Evolutionary conservation across 2,113 vertebrate species (phyloP).

Genomic region (Solea solea): DNA sequence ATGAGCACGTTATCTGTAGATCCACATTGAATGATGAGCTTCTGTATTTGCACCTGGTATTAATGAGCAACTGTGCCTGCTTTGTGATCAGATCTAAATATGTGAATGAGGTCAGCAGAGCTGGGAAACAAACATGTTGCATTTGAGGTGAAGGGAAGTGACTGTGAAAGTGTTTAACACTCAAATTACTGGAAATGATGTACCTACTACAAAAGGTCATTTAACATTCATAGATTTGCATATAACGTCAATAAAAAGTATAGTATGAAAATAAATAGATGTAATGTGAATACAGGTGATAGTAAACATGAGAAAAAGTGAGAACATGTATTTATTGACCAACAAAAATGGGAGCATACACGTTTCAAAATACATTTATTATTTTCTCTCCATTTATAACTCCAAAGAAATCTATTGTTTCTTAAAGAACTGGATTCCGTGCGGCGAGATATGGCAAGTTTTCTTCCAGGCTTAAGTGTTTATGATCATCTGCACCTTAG

Average conservation of each 20-base stretch:
- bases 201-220: no score
- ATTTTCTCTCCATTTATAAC: no score
- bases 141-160: background rate
- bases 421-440: background rate
- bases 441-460: background rate
- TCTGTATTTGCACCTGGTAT: background rate
- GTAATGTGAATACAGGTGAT: no score
- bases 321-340: no score
- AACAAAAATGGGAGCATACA: no score
- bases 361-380: no score
- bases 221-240: no score
- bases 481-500: background rate
- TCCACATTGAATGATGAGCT: background rate
- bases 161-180: background rate
- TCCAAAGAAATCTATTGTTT: no score
- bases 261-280: no score
- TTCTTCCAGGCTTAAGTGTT: background rate
- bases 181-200: no score
- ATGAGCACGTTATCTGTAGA: background rate
- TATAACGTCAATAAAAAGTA: no score
- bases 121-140: background rate
- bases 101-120: constrained; percentile 10
- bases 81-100: constrained; percentile 15
- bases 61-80: background rate
- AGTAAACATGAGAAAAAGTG: no score